phyloP scores from a whole-genome alignment of 2,113 vertebrate species.

The Astur gentilis region DNA sequence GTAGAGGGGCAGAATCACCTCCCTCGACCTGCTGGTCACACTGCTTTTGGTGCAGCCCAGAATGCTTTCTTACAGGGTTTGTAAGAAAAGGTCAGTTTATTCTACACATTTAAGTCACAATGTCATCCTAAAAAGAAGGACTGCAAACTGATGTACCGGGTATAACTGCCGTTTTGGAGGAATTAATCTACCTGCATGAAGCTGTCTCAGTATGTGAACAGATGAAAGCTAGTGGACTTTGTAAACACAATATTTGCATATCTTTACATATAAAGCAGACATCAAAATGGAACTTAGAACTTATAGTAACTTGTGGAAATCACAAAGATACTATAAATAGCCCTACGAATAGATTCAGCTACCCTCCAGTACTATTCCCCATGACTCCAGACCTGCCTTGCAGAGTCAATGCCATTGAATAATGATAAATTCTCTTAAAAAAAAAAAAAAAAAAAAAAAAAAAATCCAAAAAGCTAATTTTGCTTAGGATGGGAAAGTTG shows the following conservation, averaged over 20 bases:
- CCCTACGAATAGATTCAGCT: not conserved
- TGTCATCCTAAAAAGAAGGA: not conserved
- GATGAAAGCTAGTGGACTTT: not conserved
- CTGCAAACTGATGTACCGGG: not conserved
- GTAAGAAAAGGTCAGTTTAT: not conserved
- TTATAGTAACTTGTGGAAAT: not conserved
- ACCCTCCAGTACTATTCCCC: not conserved
- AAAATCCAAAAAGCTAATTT: not conserved
- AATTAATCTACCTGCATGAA: not conserved
- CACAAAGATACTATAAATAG: not conserved
- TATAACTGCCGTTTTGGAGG: not conserved
- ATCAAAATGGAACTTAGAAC: not conserved
- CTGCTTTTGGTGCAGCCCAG: no score
- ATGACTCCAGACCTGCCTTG: not conserved
- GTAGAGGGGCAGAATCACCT: no score
- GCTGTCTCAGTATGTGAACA: not conserved
- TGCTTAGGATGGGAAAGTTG: not conserved
- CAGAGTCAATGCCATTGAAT: not conserved
- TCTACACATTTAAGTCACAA: not conserved
- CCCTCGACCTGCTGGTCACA: no score
- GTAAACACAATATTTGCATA: constrained; percentile 3
- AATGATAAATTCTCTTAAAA: not conserved
- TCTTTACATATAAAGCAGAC: not conserved
- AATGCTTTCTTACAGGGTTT: not conserved
- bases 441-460: not conserved